Conservation (phyloP, 2,888 invertebrate species). For the Hirtodrosophila cameraria region DNA sequence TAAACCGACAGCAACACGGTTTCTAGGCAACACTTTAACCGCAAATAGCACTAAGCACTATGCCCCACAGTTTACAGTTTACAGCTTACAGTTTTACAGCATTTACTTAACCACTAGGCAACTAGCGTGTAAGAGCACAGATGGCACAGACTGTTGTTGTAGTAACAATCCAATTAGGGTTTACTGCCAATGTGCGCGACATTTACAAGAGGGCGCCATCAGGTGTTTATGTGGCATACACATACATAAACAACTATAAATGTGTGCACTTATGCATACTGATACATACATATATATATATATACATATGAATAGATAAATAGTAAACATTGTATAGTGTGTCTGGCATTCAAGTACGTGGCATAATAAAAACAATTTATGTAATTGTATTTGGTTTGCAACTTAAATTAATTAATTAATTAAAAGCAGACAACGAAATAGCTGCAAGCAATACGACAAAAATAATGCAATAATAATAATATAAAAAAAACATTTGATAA, state of each 20-base stretch:
- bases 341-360: neutral
- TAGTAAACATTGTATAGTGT: neutral
- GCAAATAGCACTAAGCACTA: neutral
- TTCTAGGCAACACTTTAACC: no score
- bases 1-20: no score
- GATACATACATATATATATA: neutral
- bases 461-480: constrained; percentile 13
- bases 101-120: neutral
- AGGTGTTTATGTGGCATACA: constrained; percentile 26
- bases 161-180: constrained; percentile 58
- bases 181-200: constrained; percentile 45
- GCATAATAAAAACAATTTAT: constrained; percentile 38
- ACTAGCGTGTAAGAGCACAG: neutral
- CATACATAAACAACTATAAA: neutral
- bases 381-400: constrained; percentile 41
- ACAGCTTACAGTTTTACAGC: neutral
- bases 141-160: constrained; percentile 43
- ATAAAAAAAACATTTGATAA: constrained; percentile 20
- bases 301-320: constrained; percentile 3
- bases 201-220: constrained; percentile 36
- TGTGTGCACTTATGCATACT: neutral
- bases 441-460: neutral
- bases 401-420: constrained; percentile 59
- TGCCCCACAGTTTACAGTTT: neutral
- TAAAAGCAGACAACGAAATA: constrained; percentile 29